Conservation (phyloP, 1,140 invertebrate species). For the Temnothorax curvispinosus region DNA sequence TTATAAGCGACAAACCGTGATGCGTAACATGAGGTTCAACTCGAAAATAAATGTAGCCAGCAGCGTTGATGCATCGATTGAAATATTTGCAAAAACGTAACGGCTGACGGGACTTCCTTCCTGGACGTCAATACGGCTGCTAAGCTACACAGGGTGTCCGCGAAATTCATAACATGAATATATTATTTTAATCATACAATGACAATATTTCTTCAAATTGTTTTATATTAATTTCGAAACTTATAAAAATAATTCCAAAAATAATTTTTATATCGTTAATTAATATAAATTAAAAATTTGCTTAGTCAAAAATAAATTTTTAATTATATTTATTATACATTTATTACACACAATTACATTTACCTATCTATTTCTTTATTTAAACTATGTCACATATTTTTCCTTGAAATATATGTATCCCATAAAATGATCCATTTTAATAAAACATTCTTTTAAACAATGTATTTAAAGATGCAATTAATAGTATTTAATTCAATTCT, state of each 20-base stretch:
- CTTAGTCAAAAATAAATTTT: background rate
- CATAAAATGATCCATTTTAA: background rate
- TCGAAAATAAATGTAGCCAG: constrained; percentile 36
- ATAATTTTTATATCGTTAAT: background rate
- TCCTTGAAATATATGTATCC: background rate
- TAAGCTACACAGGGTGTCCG: constrained; percentile 1
- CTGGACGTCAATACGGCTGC: constrained; percentile 15
- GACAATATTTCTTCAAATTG: background rate
- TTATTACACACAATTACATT: background rate
- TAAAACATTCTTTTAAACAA: background rate
- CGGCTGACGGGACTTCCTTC: constrained; percentile 36
- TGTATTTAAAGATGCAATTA: background rate
- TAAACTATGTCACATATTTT: background rate
- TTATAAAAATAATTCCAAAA: background rate
- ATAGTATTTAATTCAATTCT: background rate
- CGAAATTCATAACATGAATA: background rate
- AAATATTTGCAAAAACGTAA: constrained; percentile 41
- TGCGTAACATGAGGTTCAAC: background rate
- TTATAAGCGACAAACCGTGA: constrained; percentile 20
- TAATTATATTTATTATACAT: background rate
- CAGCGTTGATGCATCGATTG: constrained; percentile 20
- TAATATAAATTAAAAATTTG: no score
- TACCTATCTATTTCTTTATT: background rate
- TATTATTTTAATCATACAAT: constrained; percentile 1
- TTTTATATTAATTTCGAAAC: background rate